Evolutionary conservation across 2,888 invertebrate genomes (phyloP).

Genomic region (Melanotus villosus): DNA sequence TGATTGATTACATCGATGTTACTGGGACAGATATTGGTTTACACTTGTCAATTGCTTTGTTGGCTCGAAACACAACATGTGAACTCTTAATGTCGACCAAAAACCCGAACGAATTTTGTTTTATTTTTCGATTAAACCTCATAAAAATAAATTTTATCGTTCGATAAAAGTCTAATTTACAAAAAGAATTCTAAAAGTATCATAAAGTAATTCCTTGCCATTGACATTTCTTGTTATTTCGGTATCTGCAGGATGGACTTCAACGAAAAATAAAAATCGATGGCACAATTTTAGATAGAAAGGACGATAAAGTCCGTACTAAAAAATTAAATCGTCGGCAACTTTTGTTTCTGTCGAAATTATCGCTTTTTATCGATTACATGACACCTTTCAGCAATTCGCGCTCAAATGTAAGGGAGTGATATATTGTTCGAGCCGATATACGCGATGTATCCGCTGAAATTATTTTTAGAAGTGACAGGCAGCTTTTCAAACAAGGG

Average conservation of each 20-base stretch:
- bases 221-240: too few relatives aligned
- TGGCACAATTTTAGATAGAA: too few relatives aligned
- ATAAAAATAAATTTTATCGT: conserved; percentile 1
- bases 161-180: too few relatives aligned
- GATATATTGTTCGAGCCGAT: conserved; percentile 27
- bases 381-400: conserved; percentile 23
- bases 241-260: too few relatives aligned
- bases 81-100: conserved; percentile 13
- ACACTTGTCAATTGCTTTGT: conserved; percentile 35
- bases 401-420: conserved; percentile 10
- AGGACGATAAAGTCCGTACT: too few relatives aligned
- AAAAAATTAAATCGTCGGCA: too few relatives aligned
- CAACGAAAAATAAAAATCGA: too few relatives aligned
- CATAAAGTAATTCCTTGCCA: too few relatives aligned
- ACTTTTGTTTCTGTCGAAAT: too few relatives aligned
- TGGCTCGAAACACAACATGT: conserved; percentile 14
- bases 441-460: conserved; percentile 12
- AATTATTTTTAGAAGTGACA: conserved; percentile 25
- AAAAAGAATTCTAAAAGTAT: too few relatives aligned
- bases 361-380: conserved; percentile 18
- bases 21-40: conserved; percentile 30
- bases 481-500: conserved; percentile 25
- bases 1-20: conserved; percentile 34
- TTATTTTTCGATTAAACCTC: neutral
- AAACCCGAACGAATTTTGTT: neutral